phyloP scores from a whole-genome alignment of 64 coral and sea anemone species.

The Pachyseris speciosa region DNA sequence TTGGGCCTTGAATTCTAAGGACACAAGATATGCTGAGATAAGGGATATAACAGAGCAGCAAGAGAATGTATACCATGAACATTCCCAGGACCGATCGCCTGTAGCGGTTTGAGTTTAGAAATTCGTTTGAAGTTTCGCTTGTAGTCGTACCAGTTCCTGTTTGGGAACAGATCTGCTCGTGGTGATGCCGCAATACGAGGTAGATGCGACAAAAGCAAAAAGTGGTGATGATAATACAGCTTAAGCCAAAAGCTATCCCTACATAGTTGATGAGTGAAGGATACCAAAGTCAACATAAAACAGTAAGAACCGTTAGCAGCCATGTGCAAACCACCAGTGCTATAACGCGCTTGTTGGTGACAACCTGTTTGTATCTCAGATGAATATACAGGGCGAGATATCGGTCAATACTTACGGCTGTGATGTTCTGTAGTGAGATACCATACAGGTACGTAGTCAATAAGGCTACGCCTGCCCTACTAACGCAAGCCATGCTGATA shows the following conservation, averaged over 20 bases:
- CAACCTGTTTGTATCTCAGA: constrained; percentile 12
- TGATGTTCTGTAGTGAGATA: constrained; percentile 20
- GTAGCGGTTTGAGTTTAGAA: background rate
- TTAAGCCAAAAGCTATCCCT: background rate
- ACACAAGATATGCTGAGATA: background rate
- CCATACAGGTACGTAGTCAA: background rate
- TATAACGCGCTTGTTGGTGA: background rate
- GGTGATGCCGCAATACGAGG: constrained; percentile 9
- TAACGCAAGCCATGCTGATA: no score
- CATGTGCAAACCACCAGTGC: background rate
- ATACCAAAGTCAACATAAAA: constrained; percentile 15
- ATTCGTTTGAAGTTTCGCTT: background rate
- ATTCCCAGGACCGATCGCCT: background rate
- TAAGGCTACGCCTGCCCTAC: no score
- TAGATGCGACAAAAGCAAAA: background rate
- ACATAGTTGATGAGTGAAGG: background rate
- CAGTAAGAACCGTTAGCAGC: background rate
- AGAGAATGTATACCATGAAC: constrained; percentile 7
- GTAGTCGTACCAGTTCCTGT: background rate
- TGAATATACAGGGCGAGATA: constrained; percentile 18
- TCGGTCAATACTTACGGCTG: constrained; percentile 22
- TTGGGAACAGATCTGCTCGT: background rate
- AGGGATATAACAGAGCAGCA: background rate
- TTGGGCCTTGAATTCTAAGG: background rate
- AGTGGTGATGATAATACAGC: background rate